A percentile compares a stretch with the other conserved stretches of the same genome.
Evolutionary conservation across 2,113 vertebrate species (phyloP).

Genomic region (Eudyptes chrysolophus): DNA sequence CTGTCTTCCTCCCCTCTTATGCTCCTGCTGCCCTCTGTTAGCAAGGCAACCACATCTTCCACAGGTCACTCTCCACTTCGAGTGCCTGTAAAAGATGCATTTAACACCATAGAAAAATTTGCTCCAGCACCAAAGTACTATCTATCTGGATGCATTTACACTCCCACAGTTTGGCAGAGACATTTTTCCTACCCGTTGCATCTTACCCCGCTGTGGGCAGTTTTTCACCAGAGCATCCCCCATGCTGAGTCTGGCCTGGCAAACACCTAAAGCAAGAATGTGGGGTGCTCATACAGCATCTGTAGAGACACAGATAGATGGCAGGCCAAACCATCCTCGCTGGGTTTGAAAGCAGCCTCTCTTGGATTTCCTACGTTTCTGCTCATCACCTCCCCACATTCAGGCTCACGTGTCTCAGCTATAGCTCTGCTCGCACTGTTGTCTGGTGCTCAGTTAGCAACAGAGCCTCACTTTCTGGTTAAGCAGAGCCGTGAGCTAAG

Average conservation of each 20-base stretch:
- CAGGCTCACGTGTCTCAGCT: background rate
- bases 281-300: background rate
- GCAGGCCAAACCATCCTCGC: accelerated
- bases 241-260: background rate
- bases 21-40: background rate
- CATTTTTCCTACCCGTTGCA: background rate
- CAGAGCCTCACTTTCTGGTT: background rate
- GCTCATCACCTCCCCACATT: background rate
- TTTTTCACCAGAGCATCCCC: background rate
- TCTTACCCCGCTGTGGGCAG: background rate
- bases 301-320: background rate
- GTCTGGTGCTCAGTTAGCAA: background rate
- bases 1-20: background rate
- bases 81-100: background rate
- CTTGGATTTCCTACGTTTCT: background rate
- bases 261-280: background rate
- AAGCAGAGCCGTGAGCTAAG: background rate
- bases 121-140: background rate
- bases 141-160: background rate
- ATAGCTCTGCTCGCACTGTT: background rate
- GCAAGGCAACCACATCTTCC: background rate
- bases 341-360: background rate
- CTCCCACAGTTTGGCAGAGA: background rate
- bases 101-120: background rate
- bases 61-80: background rate